Evolutionary conservation across 2,113 vertebrate species (phyloP).

Genomic region (Mionectes macconnelli): DNA sequence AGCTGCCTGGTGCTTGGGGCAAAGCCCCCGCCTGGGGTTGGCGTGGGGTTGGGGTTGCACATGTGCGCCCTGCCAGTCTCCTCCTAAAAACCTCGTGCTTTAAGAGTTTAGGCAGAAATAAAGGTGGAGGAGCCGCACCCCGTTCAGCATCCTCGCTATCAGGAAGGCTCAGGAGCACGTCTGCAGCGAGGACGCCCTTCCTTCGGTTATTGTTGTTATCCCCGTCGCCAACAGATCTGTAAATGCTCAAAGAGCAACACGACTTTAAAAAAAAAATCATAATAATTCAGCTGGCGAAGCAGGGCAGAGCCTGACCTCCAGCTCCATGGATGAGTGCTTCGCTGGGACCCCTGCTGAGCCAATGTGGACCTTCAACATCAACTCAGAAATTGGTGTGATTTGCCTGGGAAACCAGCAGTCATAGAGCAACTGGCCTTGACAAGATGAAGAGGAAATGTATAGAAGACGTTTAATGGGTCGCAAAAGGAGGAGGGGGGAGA

Average conservation of each 20-base stretch:
- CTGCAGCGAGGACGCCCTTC: neutral
- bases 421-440: constrained; percentile 70
- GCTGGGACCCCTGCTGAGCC: constrained; percentile 81
- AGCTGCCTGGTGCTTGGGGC: neutral
- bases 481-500: constrained; percentile 22
- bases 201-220: constrained; percentile 16
- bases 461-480: constrained; percentile 62
- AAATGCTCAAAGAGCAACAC: constrained; percentile 46
- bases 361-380: constrained; percentile 85
- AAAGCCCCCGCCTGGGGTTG: neutral
- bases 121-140: neutral
- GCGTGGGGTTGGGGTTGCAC: neutral
- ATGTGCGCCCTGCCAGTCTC: rapidly evolving
- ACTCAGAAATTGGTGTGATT: constrained; percentile 88
- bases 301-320: constrained; percentile 76
- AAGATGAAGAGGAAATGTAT: constrained; percentile 66
- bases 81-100: neutral
- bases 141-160: rapidly evolving
- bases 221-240: constrained; percentile 3
- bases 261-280: constrained; percentile 5
- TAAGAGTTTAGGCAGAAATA: neutral
- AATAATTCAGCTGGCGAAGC: constrained; percentile 52
- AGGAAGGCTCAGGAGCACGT: neutral
- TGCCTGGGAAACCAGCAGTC: constrained; percentile 81
- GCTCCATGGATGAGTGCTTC: constrained; percentile 78